Percentiles rank a stretch among this genome's conserved stretches.
Conservation (phyloP, 2,888 invertebrate genomes). For the Dynastes maya region DNA sequence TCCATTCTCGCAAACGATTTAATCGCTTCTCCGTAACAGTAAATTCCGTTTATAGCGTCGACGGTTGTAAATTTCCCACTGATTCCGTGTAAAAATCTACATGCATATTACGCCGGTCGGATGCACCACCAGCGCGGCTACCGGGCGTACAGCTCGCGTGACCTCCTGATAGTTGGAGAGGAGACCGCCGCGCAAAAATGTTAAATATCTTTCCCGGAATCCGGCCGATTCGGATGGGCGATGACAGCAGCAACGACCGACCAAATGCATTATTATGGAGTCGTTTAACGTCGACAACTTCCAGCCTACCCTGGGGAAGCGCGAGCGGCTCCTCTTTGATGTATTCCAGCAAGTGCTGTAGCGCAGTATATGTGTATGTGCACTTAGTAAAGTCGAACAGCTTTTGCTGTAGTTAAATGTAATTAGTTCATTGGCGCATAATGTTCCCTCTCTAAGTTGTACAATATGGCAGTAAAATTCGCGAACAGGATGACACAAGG, state of each 20-base stretch:
- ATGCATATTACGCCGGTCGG: background rate
- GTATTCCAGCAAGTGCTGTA: background rate
- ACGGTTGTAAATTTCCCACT: background rate
- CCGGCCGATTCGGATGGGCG: background rate
- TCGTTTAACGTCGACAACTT: background rate
- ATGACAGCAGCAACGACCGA: background rate
- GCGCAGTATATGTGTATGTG: too few species aligned
- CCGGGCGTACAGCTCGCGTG: background rate
- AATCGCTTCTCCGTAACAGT: background rate
- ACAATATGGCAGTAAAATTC: background rate
- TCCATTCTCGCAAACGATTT: background rate
- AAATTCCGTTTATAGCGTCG: constrained; percentile 2
- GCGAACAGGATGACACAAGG: background rate
- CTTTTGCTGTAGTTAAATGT: background rate
- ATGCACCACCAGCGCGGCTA: background rate
- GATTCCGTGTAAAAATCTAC: constrained; percentile 9
- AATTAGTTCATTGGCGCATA: background rate
- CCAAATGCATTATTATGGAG: background rate
- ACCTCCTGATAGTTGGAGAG: background rate
- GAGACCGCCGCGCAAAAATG: background rate
- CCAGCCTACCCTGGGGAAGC: background rate
- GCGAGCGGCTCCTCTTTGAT: background rate
- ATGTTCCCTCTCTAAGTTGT: background rate
- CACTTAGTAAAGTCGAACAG: background rate
- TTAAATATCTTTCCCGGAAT: constrained; percentile 9